Base-by-base conservation (phyloP, 2,888 invertebrate genomes). In the Thecocarcelia acutangulata region DNA sequence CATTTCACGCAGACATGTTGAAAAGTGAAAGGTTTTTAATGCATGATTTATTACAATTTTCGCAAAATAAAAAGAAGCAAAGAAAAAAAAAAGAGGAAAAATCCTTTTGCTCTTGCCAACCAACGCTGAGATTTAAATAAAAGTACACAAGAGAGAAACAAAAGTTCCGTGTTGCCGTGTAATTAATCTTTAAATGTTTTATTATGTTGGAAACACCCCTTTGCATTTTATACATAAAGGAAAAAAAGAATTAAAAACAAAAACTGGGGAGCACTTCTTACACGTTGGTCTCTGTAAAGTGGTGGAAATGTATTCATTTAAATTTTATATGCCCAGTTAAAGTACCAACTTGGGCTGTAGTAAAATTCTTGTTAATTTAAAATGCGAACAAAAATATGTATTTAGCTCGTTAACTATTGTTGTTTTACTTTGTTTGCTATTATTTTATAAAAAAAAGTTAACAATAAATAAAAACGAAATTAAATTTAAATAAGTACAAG, bases 151-250 rank as follows among this genome's bases (percentile, higher is more conserved):
- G 33, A 9, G 33, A 40, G 54, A 54, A 78, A 66, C 46, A 40
- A 69, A 80, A 61, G 66, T 46, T 78, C 42, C 82, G 82, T 82
- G 82, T 59, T 74, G 48, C 64, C 58, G 69, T 70, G 78, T 75
- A 82, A 82, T 82, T 78, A 82, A 82, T 82, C 82, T 64, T 74
- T 82, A 74, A 82, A 82, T 78, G 69, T 69, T 82, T 82, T 78
- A 74, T 78, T 56, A 74, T 82, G 82, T 75, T 69, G 42, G 78
- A 59, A 74, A 82, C 82, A 59, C 82, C 82, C 82, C 63, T 70
- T 52, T 69, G 68, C 61, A 63, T 48, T 69, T 33, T 33, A 33
- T 33, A 33, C 33, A 33, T 52, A 24, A 40, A 50, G 3, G 21
- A 33, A 33, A 33, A 33, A 33, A 33, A 1, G 9, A 33, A 9